phyloP scores from a whole-genome alignment of 1,140 invertebrate genomes.

The Melitaea cinxia region DNA sequence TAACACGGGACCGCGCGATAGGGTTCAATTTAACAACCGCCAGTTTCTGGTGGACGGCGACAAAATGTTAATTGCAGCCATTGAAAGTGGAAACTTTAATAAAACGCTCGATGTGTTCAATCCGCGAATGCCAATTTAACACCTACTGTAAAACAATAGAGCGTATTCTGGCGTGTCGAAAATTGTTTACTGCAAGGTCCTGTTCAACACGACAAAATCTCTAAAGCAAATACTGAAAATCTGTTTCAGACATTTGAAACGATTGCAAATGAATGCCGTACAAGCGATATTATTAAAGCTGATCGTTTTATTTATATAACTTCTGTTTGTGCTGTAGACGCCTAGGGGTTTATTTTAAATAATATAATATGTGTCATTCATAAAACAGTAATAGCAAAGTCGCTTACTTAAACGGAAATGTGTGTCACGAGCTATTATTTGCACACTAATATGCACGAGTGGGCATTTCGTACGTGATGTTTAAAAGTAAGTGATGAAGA shows the following conservation, averaged over 20 bases:
- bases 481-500: background rate
- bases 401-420: slow-evolving; percentile 12
- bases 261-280: slow-evolving; percentile 10
- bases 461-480: background rate
- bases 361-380: slow-evolving; percentile 5
- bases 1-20: slow-evolving; percentile 47
- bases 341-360: background rate
- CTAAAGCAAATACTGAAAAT: slow-evolving; percentile 27
- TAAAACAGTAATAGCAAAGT: background rate
- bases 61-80: slow-evolving; percentile 59
- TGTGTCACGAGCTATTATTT: slow-evolving; percentile 17
- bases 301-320: slow-evolving; percentile 10
- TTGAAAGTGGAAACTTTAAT: slow-evolving; percentile 51
- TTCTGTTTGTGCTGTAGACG: background rate
- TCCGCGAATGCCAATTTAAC: slow-evolving; percentile 13
- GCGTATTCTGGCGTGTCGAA: slow-evolving; percentile 2
- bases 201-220: slow-evolving; percentile 15
- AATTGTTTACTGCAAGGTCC: slow-evolving; percentile 12
- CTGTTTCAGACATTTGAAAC: slow-evolving; percentile 31
- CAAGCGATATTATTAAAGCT: slow-evolving; percentile 14
- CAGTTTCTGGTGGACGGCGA: slow-evolving; percentile 43
- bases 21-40: slow-evolving; percentile 53
- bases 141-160: slow-evolving; percentile 22
- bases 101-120: slow-evolving; percentile 24
- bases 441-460: background rate